Evolutionary conservation across 1,140 invertebrate genomes (phyloP), one percentile per base, ranked within the genome.

Genomic region (Lethrus apterus): DNA sequence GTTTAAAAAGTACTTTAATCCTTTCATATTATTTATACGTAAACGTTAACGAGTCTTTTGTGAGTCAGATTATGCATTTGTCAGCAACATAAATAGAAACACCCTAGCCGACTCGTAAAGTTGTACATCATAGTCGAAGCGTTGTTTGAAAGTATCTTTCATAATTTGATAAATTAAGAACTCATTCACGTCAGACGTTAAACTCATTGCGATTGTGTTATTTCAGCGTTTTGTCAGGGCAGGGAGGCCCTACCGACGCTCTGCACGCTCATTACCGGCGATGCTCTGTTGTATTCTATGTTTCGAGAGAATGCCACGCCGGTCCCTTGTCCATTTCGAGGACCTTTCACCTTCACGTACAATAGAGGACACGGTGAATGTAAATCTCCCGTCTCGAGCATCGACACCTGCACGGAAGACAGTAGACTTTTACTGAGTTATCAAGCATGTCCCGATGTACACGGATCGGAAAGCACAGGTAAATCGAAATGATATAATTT

Each of bases 381-480:
- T 66, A 74, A 73, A 8, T 81, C 78, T 53, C 90, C 90, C 1
- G 78, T 83, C 13, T 93, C 89, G 42, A 84, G 83, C 50, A 84
- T 91, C 24, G 89, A 93, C 63, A 84, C 85, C 36, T 95, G 90
- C 68, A 93, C 86, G 1, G 88, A 93, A 58, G 84, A 91, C 58
- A 89, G 84, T 50, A 75, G 86, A 49, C 70, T 93, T 20, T 71
- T 93, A 31, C 78, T 95, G 55, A 81, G 82, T 62, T 94, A 92
- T 65, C 89, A 93, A 71, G 90, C 90, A 11, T 95, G 91, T 68
- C 86, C 89, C 0, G 90, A 94, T 66, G 80, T 93, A 4, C 75
- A 77, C 15, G 86, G 84, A 30, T 88, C 88, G 1, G 86, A 89
- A 67, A 87, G 84, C 60, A 82, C 85, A 64, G 80, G 86, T 87